Evolutionary conservation across 2,888 invertebrate genomes (phyloP).

Genomic region (Dryobotodes eremita): DNA sequence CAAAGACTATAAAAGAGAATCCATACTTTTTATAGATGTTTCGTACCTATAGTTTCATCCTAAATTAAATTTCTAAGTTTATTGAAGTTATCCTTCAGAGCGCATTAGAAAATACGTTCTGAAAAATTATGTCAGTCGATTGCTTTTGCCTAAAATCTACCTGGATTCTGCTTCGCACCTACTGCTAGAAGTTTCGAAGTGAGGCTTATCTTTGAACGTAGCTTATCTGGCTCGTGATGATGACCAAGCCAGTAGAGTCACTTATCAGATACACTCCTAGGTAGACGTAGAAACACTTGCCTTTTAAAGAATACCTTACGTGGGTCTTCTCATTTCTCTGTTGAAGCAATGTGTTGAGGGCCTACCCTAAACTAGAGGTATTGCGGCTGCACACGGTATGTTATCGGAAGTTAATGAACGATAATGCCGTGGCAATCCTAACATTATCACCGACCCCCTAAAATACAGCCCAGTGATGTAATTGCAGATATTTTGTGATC

Average conservation of each 20-base stretch:
- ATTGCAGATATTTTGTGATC: constrained; percentile 57
- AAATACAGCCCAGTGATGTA: constrained; percentile 53
- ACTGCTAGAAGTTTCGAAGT: not conserved
- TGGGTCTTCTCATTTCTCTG: not conserved
- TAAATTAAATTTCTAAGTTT: not conserved
- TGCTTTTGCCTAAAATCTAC: not conserved
- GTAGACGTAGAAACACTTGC: not conserved
- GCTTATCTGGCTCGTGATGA: not conserved
- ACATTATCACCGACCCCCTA: constrained; percentile 15
- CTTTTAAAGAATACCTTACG: not conserved
- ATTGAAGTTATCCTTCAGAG: not conserved
- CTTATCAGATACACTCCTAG: not conserved
- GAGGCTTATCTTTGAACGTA: not conserved
- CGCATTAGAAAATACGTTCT: not conserved
- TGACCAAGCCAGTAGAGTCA: not conserved
- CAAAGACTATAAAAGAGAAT: constrained; percentile 43
- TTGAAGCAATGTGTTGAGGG: not conserved
- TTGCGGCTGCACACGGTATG: not conserved
- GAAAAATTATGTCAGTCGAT: not conserved
- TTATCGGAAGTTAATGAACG: constrained; percentile 14
- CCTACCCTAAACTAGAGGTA: not conserved
- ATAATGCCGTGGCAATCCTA: not conserved
- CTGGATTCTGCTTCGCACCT: not conserved
- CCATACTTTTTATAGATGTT: not conserved
- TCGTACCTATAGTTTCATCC: not conserved